Evolutionary conservation across 2,797 vertebrate genomes (phyloP).

Genomic region (Pangasius krempfi): DNA sequence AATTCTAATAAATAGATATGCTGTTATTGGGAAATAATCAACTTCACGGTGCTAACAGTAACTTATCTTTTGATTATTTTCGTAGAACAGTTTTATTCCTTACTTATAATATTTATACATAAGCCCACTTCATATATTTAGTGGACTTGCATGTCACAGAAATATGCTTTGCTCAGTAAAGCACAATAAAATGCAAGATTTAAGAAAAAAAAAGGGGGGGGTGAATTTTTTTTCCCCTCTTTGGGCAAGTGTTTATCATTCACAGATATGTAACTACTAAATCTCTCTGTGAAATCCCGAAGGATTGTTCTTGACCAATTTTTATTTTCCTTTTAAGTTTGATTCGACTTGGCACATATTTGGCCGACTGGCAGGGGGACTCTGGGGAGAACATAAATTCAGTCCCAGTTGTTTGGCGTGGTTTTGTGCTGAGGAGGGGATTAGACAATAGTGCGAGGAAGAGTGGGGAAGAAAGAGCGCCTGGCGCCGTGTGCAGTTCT

Average conservation of each 20-base stretch:
- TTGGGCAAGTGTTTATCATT: not conserved
- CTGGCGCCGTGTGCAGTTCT: conserved; percentile 71
- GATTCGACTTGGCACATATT: conserved; percentile 80
- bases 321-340: conserved; percentile 70
- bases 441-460: conserved; percentile 74
- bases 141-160: not conserved
- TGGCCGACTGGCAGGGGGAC: conserved; percentile 69
- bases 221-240: not conserved
- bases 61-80: not conserved
- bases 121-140: not conserved
- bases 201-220: not conserved
- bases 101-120: not conserved
- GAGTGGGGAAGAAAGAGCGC: conserved; percentile 64
- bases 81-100: not conserved
- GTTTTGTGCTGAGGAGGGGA: conserved; percentile 74
- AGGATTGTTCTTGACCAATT: conserved; percentile 68
- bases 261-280: conserved; percentile 28
- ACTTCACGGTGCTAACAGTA: not conserved
- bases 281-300: conserved; percentile 71
- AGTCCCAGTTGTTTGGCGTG: conserved; percentile 79
- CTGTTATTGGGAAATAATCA: not conserved
- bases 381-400: conserved; percentile 74
- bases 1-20: not conserved
- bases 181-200: conserved; percentile 2
- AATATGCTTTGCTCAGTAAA: conserved; percentile 8